Evolutionary conservation across 1,140 invertebrate species (phyloP).

Genomic region (Drosophila willistoni): DNA sequence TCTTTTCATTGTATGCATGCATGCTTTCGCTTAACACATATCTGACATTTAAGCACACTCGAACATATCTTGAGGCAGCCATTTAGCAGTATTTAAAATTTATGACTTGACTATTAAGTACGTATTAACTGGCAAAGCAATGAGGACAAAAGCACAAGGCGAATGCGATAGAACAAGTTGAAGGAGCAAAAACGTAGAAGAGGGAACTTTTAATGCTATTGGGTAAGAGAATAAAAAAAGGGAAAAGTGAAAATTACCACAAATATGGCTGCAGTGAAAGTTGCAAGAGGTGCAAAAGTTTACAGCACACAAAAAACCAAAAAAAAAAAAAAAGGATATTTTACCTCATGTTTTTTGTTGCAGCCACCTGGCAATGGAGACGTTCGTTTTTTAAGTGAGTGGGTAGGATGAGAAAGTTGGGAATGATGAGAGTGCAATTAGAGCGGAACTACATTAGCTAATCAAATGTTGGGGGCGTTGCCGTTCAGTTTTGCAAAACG

Average conservation of each 20-base stretch:
- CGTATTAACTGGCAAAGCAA: slow-evolving; percentile 62
- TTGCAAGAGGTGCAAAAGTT: slow-evolving; percentile 62
- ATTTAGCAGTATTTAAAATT: slow-evolving; percentile 82
- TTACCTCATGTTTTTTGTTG: slow-evolving; percentile 28
- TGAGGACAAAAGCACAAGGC: slow-evolving; percentile 26
- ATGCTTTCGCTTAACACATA: slow-evolving; percentile 59
- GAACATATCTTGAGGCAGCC: slow-evolving; percentile 71
- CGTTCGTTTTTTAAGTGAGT: slow-evolving; percentile 28
- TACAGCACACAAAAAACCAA: slow-evolving; percentile 4
- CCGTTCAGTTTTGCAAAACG: slow-evolving; percentile 27
- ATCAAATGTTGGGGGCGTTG: slow-evolving; percentile 61
- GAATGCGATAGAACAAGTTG: slow-evolving; percentile 24
- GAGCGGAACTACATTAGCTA: slow-evolving; percentile 74
- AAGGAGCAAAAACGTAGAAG: slow-evolving; percentile 37
- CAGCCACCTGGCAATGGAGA: slow-evolving; percentile 65
- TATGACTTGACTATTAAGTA: slow-evolving; percentile 81
- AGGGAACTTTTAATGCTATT: not conserved
- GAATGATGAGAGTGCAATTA: slow-evolving; percentile 45
- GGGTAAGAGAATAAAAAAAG: not conserved
- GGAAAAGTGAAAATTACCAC: slow-evolving; percentile 38
- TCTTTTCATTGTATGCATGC: slow-evolving; percentile 52
- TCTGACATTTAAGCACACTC: slow-evolving; percentile 58
- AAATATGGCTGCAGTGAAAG: slow-evolving; percentile 46
- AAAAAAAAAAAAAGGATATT: slow-evolving; percentile 35
- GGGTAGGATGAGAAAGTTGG: not conserved